Conservation (phyloP, 2,113 vertebrate genomes). For the Sitta europaea region DNA sequence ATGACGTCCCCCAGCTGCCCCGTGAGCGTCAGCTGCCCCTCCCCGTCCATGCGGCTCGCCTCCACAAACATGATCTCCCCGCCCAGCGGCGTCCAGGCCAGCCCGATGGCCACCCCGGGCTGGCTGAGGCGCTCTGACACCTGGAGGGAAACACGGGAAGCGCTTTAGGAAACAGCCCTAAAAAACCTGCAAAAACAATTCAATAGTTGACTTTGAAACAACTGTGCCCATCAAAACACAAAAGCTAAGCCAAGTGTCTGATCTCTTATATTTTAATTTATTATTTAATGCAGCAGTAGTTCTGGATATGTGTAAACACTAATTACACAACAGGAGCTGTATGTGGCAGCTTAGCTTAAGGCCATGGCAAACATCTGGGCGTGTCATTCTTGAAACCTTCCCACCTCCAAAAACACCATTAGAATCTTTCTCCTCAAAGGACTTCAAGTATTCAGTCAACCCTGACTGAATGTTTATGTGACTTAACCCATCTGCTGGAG, state of each 20-base stretch:
- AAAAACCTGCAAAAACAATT: neutral
- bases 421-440: neutral
- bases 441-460: neutral
- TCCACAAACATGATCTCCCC: constrained; percentile 99
- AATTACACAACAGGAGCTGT: neutral
- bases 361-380: neutral
- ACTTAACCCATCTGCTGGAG: neutral
- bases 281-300: neutral
- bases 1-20: constrained; percentile 94
- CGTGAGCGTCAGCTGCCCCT: constrained; percentile 91
- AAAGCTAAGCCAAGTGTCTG: neutral
- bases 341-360: neutral
- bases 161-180: neutral
- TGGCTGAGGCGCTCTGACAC: constrained; percentile 90
- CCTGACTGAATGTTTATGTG: neutral
- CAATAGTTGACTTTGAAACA: neutral
- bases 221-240: neutral
- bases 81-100: constrained; percentile 93
- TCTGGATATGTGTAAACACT: neutral
- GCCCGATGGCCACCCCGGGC: constrained; percentile 90
- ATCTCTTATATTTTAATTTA: neutral
- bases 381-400: neutral
- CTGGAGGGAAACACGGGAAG: constrained; percentile 54
- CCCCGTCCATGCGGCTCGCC: constrained; percentile 93
- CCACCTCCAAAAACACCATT: neutral